Base-by-base conservation (phyloP, 2,888 invertebrate species). In the Hirtodrosophila duncani region DNA sequence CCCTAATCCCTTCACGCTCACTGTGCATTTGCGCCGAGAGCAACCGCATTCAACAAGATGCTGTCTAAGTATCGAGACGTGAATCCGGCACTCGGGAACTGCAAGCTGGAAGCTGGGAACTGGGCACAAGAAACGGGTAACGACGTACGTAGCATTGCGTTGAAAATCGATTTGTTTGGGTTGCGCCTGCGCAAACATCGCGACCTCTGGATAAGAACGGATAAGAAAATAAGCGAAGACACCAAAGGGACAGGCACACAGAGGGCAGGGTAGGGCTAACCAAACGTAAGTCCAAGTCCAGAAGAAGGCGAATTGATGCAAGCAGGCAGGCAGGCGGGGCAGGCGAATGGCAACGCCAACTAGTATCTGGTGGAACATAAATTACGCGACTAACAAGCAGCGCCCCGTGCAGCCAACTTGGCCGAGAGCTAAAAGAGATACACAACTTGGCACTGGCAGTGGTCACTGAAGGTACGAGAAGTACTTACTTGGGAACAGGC, bases 121-220 rank as follows among this genome's bases (percentile, higher is more conserved):
- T 37, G 50, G 16, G 39, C 37, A 48, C 31, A 33, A 46, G 29
- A 29, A 39, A 38, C 31, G 39, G 49, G 20, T 51, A 49, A 48
- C 60, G 50, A 61, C 29, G 48, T 49, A 67, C 74, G 78, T 72
- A 68, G 81, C 80, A 77, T 71, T 75, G 83, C 84, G 83, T 83
- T 81, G 85, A 84, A 84, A 84, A 84, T 84, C 84, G 84, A 84
- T 84, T 84, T 84, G 85, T 84, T 80, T 80, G 83, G 67, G 77
- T 82, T 84, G 85, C 83, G 83, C 83, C 84, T 84, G 83, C 83
- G 83, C 84, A 83, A 80, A 82, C 83, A 83, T 78, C 68, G 62
- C 71, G 71, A 56, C 65, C 66, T 65, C 70, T 71, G 81, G 70
- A 78, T 82, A 82, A 82, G 69, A 78, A 64, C 69, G 69, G 80